phyloP scores from a whole-genome alignment of 1,140 invertebrate genomes.

The Drosophila novamexicana region DNA sequence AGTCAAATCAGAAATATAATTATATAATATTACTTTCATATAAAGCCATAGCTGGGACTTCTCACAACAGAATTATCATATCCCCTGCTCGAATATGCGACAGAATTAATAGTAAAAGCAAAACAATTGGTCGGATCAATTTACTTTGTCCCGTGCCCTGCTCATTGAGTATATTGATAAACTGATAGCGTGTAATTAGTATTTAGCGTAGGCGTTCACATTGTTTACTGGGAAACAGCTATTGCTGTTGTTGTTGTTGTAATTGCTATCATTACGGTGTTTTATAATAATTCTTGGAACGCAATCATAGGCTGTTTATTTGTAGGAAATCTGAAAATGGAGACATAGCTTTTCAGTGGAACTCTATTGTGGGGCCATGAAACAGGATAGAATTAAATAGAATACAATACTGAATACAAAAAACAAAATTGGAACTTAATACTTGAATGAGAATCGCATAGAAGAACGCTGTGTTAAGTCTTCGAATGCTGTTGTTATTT shows the following conservation, averaged over 20 bases:
- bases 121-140: slow-evolving; percentile 42
- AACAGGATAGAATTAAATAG: background rate
- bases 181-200: slow-evolving; percentile 67
- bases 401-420: background rate
- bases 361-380: background rate
- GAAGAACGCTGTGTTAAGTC: background rate
- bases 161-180: slow-evolving; percentile 20
- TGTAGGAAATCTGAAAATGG: slow-evolving; percentile 6
- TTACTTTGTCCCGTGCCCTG: slow-evolving; percentile 11
- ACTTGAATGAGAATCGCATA: background rate
- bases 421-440: background rate
- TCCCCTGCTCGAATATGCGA: background rate
- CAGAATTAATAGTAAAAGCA: slow-evolving; percentile 4
- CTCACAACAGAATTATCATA: background rate
- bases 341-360: background rate
- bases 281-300: slow-evolving; percentile 35
- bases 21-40: background rate
- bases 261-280: slow-evolving; percentile 25
- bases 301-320: slow-evolving; percentile 18
- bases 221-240: slow-evolving; percentile 49
- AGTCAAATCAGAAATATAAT: too few relatives aligned
- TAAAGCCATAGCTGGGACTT: background rate
- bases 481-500: too few relatives aligned
- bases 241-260: slow-evolving; percentile 23
- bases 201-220: slow-evolving; percentile 66